A percentile compares a stretch with the other conserved stretches of the same genome.
Evolutionary conservation across 2,113 vertebrate genomes (phyloP).

Genomic region (Chelonoidis abingdonii): DNA sequence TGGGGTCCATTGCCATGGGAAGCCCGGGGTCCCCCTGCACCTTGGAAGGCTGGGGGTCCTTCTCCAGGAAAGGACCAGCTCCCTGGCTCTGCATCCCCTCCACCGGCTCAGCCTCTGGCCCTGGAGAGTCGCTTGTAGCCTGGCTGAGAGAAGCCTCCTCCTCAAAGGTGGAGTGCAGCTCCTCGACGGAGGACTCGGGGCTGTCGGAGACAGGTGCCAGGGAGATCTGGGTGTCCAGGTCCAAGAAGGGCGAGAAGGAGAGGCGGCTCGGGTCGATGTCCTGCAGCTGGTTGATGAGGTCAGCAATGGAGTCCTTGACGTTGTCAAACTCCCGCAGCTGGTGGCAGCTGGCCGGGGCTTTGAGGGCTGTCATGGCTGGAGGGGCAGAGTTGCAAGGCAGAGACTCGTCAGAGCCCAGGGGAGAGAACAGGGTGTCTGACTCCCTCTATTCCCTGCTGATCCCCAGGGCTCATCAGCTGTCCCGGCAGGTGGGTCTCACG

Average conservation of each 20-base stretch:
- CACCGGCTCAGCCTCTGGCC: background rate
- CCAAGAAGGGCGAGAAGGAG: constrained; percentile 84
- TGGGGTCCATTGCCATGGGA: background rate
- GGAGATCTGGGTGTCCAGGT: constrained; percentile 85
- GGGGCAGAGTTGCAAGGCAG: rapidly evolving
- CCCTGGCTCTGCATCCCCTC: background rate
- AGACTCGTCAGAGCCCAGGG: background rate
- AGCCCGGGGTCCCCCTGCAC: background rate
- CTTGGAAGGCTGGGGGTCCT: background rate
- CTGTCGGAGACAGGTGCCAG: constrained; percentile 84
- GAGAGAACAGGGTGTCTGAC: background rate
- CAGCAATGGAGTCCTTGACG: constrained; percentile 82
- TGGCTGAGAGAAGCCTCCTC: constrained; percentile 23
- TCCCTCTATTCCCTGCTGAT: no score
- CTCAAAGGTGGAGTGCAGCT: constrained; percentile 79
- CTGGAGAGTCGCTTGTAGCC: background rate
- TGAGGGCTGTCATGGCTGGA: background rate
- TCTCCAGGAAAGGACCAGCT: no score
- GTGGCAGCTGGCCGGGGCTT: constrained; percentile 66
- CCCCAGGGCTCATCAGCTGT: no score
- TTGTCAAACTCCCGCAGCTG: constrained; percentile 80
- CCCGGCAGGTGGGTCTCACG: no score
- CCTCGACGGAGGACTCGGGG: constrained; percentile 82
- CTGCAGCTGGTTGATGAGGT: constrained; percentile 84
- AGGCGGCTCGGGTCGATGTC: constrained; percentile 82